Conservation (phyloP, 2,113 vertebrate genomes). For the Mellivora capensis region DNA sequence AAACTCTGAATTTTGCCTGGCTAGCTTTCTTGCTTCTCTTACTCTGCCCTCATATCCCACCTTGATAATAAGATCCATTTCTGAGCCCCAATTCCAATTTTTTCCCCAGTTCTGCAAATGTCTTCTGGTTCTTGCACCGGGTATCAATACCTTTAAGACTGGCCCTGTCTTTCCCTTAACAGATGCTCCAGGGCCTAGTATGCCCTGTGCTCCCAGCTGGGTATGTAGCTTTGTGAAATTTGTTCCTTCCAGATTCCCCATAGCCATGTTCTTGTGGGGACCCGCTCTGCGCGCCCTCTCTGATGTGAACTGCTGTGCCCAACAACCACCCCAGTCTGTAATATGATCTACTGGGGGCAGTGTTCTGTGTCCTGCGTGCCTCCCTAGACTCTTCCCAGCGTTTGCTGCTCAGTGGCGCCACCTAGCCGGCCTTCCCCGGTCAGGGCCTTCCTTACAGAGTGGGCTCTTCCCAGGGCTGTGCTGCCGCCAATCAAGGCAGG, state of each 20-base stretch:
- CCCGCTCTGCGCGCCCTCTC: not conserved
- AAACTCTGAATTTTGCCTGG: not conserved
- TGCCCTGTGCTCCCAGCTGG: too few relatives aligned
- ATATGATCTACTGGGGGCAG: fast-evolving
- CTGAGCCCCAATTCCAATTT: not conserved
- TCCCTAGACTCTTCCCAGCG: not conserved
- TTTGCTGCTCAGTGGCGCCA: not conserved
- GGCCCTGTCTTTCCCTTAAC: not conserved
- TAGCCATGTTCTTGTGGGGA: not conserved
- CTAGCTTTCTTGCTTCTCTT: not conserved
- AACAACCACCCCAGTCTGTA: not conserved
- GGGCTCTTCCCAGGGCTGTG: not conserved
- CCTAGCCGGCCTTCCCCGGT: not conserved
- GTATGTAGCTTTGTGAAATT: not conserved
- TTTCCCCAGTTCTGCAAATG: not conserved
- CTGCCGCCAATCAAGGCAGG: not conserved
- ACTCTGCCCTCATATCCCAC: not conserved
- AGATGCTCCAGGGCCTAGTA: not conserved
- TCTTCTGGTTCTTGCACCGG: not conserved
- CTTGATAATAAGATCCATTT: not conserved
- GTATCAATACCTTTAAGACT: not conserved
- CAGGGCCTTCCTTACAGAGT: not conserved
- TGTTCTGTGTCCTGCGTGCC: not conserved
- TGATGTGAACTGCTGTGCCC: not conserved
- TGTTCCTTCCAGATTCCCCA: not conserved